Conservation (phyloP, 2,888 invertebrate species). For the Spodoptera picta region DNA sequence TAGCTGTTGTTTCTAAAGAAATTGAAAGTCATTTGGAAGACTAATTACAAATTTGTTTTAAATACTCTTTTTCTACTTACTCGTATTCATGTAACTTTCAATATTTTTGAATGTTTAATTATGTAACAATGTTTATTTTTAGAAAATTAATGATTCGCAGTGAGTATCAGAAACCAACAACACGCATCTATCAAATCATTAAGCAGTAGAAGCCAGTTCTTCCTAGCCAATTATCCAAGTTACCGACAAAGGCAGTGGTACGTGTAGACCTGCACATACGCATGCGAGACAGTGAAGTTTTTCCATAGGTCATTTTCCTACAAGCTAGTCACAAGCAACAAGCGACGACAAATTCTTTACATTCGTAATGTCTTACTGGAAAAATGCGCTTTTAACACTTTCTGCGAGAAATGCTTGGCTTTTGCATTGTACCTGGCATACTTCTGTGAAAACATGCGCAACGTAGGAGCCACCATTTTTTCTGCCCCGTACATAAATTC, state of each 20-base stretch:
- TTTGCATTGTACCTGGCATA: conserved; percentile 26
- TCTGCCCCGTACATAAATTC: conserved; percentile 22
- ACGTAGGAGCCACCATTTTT: conserved; percentile 27
- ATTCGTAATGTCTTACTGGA: conserved; percentile 48
- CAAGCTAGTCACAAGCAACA: conserved; percentile 34
- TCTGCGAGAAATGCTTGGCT: conserved; percentile 40
- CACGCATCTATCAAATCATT: conserved; percentile 45
- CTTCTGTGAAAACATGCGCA: conserved; percentile 29
- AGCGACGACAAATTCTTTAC: conserved; percentile 31
- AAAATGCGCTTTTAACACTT: conserved; percentile 58
- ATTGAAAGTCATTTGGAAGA: conserved; percentile 43
- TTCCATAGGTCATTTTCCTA: conserved; percentile 47
- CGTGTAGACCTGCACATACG: conserved; percentile 35
- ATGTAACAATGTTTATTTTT: conserved; percentile 9
- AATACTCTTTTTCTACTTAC: no score
- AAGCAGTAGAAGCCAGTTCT: conserved; percentile 37
- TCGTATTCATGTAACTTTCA: no score
- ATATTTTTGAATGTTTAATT: no score
- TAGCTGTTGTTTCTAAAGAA: conserved; percentile 41
- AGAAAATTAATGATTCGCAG: conserved; percentile 6
- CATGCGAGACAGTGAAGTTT: conserved; percentile 36
- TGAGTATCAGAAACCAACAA: conserved; percentile 17
- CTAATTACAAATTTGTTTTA: neutral
- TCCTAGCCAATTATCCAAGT: conserved; percentile 47
- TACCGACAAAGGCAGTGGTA: conserved; percentile 52